Evolutionary conservation across 2,888 invertebrate species (phyloP).

Genomic region (Erynnis tages): DNA sequence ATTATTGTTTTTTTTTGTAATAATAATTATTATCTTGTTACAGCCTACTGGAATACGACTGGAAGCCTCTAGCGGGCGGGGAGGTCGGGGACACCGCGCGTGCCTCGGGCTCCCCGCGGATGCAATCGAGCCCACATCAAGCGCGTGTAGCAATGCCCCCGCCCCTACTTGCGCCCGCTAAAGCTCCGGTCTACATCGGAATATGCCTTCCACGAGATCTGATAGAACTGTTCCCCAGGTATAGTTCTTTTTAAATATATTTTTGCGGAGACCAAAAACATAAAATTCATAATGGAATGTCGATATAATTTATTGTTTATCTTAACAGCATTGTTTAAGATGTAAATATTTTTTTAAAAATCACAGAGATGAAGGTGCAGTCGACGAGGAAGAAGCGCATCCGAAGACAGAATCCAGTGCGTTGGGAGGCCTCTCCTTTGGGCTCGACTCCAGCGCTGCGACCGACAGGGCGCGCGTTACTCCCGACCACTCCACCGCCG

Average conservation of each 20-base stretch:
- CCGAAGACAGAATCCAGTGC: constrained; percentile 44
- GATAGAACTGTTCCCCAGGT: constrained; percentile 84
- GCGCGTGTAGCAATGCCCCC: constrained; percentile 33
- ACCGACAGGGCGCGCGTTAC: constrained; percentile 61
- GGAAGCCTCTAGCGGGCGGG: constrained; percentile 63
- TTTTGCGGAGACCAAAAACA: too few species aligned
- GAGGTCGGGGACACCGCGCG: constrained; percentile 42
- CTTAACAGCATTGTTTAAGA: too few species aligned
- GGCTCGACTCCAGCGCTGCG: constrained; percentile 50
- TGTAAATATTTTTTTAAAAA: too few species aligned
- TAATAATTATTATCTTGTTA: neutral
- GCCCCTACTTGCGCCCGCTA: constrained; percentile 31
- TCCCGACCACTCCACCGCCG: constrained; percentile 50
- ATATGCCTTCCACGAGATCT: constrained; percentile 87
- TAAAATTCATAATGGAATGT: too few species aligned
- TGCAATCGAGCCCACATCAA: neutral
- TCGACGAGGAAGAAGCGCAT: constrained; percentile 31
- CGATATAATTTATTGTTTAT: too few species aligned
- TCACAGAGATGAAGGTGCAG: constrained; percentile 13
- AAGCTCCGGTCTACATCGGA: constrained; percentile 83
- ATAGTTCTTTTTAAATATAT: constrained; percentile 8
- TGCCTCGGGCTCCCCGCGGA: constrained; percentile 1
- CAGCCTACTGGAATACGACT: constrained; percentile 73
- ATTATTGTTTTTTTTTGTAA: too few species aligned
- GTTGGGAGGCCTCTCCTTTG: constrained; percentile 50